Evolutionary conservation across 2,797 vertebrate species (phyloP).

Genomic region (Lithobates sylvaticus): DNA sequence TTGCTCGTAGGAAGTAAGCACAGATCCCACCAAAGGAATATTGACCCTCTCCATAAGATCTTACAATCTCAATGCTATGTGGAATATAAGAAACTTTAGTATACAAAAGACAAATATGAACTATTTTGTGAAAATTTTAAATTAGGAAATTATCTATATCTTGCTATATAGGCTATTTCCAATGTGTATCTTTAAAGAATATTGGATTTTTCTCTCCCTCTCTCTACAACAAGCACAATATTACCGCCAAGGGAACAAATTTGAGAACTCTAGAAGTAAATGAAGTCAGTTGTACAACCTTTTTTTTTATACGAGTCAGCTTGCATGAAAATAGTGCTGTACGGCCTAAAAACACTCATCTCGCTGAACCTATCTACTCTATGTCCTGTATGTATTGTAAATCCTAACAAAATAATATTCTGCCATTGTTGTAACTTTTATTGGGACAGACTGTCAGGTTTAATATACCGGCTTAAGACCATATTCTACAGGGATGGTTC

Average conservation of each 20-base stretch:
- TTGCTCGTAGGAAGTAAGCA: not conserved
- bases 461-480: conserved; percentile 60
- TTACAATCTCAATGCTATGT: not conserved
- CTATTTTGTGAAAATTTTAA: not conserved
- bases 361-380: conserved; percentile 4
- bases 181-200: not conserved
- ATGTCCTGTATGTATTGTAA: conserved; percentile 58
- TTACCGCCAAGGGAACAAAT: not conserved
- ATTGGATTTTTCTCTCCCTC: not conserved
- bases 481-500: conserved; percentile 63
- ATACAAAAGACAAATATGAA: not conserved
- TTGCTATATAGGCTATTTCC: not conserved
- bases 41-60: not conserved
- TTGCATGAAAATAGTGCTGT: conserved; percentile 1
- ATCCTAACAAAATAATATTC: conserved; percentile 61
- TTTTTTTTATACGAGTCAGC: not conserved
- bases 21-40: not conserved
- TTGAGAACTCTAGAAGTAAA: not conserved
- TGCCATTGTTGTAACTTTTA: conserved; percentile 63
- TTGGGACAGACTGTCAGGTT: conserved; percentile 60
- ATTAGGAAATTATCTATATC: not conserved
- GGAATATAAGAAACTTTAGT: not conserved
- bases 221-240: not conserved
- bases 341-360: conserved; percentile 15
- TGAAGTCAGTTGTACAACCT: not conserved